Percentiles rank a stretch among this genome's conserved stretches.
Evolutionary conservation across 2,113 vertebrate species (phyloP).

Genomic region (Dicrurus megarhynchus): DNA sequence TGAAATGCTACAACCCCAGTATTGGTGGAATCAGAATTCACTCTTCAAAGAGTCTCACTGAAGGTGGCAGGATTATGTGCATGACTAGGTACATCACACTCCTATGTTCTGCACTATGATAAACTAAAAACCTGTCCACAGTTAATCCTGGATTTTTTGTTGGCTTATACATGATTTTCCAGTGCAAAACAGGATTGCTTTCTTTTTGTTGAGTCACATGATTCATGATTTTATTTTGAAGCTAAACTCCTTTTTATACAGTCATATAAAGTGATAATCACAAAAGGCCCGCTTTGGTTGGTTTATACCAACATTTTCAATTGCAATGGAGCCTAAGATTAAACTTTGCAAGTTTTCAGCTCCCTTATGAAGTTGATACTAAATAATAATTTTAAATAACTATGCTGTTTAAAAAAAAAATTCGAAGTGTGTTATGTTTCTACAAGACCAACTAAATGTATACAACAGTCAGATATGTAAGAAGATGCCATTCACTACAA

Average conservation of each 20-base stretch:
- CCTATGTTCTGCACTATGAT: neutral
- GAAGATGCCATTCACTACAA: neutral
- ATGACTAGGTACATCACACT: neutral
- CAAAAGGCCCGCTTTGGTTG: neutral
- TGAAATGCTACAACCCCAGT: neutral
- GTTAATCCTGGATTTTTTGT: neutral
- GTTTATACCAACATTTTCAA: neutral
- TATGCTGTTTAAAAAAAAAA: accelerated
- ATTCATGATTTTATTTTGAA: neutral
- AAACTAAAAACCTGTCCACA: neutral
- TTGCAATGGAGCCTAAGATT: neutral
- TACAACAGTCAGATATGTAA: neutral
- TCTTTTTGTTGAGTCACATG: neutral
- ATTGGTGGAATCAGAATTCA: neutral
- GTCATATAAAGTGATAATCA: neutral
- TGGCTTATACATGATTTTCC: neutral
- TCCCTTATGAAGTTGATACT: neutral
- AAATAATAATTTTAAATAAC: neutral
- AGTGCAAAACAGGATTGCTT: neutral
- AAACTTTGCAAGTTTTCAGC: neutral
- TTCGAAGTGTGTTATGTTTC: neutral
- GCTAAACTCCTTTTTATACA: neutral
- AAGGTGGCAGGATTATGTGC: neutral
- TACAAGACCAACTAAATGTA: neutral
- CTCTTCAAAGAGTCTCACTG: neutral